Conservation (phyloP, 1,140 invertebrate genomes). For the Caligus rogercresseyi region DNA sequence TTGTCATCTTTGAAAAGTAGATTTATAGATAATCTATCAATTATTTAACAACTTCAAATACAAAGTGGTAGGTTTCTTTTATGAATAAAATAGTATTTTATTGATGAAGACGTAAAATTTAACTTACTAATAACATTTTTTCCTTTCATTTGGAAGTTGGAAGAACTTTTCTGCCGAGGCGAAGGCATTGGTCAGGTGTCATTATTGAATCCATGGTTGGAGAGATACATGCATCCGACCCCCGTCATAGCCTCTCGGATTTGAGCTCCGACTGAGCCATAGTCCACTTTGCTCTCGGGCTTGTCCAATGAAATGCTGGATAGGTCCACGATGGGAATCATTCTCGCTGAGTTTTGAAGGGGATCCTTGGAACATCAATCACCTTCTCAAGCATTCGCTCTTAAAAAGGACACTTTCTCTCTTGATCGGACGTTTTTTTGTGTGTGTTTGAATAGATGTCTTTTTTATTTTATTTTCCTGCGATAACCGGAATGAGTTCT, state of each 20-base stretch:
- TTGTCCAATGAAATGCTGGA: not conserved
- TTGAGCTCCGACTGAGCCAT: not conserved
- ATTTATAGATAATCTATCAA: conserved; percentile 1
- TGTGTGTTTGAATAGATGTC: too few relatives aligned
- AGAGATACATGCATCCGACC: not conserved
- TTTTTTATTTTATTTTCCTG: too few relatives aligned
- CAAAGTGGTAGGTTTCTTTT: too few relatives aligned
- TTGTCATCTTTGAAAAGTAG: too few relatives aligned
- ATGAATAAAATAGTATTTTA: too few relatives aligned
- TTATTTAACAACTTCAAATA: not conserved
- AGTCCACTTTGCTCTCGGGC: not conserved
- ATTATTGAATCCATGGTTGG: not conserved
- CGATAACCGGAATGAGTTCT: too few relatives aligned
- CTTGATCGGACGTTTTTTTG: too few relatives aligned
- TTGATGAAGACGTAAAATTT: too few relatives aligned
- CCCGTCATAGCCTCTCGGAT: not conserved
- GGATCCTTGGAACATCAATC: too few relatives aligned
- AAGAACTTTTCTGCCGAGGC: not conserved
- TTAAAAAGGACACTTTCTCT: too few relatives aligned
- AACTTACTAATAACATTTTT: not conserved
- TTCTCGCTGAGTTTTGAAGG: too few relatives aligned
- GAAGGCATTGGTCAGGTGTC: not conserved
- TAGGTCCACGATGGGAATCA: not conserved
- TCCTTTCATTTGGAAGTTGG: not conserved
- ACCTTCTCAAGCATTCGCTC: too few relatives aligned